These are phyloP conservation scores for Entomobrya proxima DNA, from an alignment of 2,888 invertebrate genomes.

Conservation along the genomic window DNA sequence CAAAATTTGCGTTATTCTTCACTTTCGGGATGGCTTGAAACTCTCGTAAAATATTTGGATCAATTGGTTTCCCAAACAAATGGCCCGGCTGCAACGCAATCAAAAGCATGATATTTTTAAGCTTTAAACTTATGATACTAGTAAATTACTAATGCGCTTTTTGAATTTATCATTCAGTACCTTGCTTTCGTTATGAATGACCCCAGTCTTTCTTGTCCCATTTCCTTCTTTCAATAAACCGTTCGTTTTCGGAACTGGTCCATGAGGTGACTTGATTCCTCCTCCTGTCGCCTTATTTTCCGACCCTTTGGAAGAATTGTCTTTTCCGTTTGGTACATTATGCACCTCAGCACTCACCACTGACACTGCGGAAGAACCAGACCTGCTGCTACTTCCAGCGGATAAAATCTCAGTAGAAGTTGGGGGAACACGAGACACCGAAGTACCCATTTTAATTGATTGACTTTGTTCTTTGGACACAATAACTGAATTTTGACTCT, in stretches of 20 bases:
- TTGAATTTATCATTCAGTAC: background rate
- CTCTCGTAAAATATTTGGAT: conserved; percentile 81
- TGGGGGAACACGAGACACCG: conserved; percentile 50
- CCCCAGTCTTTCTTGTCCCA: conserved; percentile 35
- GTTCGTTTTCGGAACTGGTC: conserved; percentile 56
- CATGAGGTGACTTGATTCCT: background rate
- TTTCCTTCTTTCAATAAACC: conserved; percentile 60
- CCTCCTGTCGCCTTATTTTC: background rate
- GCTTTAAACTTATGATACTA: background rate
- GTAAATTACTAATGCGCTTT: background rate
- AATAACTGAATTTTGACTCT: background rate
- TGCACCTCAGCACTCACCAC: conserved; percentile 71
- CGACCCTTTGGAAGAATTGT: background rate
- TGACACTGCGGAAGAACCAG: conserved; percentile 64
- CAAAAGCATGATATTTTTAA: background rate
- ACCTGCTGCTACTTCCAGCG: conserved; percentile 43
- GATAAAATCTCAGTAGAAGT: conserved; percentile 1
- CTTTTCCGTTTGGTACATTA: conserved; percentile 47
- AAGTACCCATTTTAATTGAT: conserved; percentile 55
- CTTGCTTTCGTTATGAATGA: conserved; percentile 46
- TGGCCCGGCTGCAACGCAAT: conserved; percentile 69
- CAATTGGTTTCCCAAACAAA: conserved; percentile 76
- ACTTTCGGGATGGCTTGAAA: conserved; percentile 90
- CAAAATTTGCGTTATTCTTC: conserved; percentile 84
- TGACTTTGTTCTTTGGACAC: conserved; percentile 48